Evolutionary conservation across 1,140 invertebrate species (phyloP).

Genomic region (Trachelipus rathkii): DNA sequence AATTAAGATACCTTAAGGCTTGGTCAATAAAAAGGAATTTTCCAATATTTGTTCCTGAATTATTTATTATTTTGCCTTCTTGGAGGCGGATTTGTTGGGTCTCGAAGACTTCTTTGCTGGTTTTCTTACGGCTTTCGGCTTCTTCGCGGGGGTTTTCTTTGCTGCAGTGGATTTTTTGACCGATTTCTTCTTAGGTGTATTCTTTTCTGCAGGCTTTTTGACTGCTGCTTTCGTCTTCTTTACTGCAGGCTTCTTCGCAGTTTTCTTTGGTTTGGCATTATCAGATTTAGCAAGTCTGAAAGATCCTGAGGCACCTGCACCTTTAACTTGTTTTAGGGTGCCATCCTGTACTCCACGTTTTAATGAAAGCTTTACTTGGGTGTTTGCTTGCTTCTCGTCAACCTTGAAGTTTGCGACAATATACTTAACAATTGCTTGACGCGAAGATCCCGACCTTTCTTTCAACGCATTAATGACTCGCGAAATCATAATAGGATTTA

Average conservation of each 20-base stretch:
- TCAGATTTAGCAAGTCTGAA: slow-evolving; percentile 41
- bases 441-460: slow-evolving; percentile 48
- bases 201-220: slow-evolving; percentile 45
- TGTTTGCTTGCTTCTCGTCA: slow-evolving; percentile 32
- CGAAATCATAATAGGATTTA: slow-evolving; percentile 47
- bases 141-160: slow-evolving; percentile 40
- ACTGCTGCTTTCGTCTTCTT: slow-evolving; percentile 40
- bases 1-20: no score
- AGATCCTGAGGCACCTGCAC: slow-evolving; percentile 46
- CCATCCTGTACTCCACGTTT: slow-evolving; percentile 45
- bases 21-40: no score
- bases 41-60: background rate
- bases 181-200: slow-evolving; percentile 36
- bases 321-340: slow-evolving; percentile 47
- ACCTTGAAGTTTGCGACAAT: slow-evolving; percentile 47
- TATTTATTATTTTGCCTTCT: background rate
- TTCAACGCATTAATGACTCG: slow-evolving; percentile 47
- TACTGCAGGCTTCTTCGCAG: slow-evolving; percentile 33
- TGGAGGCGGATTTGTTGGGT: background rate
- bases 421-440: slow-evolving; percentile 48
- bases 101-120: slow-evolving; percentile 19
- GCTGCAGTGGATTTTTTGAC: slow-evolving; percentile 33
- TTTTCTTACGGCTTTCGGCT: slow-evolving; percentile 28
- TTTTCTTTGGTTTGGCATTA: slow-evolving; percentile 29
- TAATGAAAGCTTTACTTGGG: slow-evolving; percentile 32